Evolutionary conservation across 1,140 invertebrate genomes (phyloP), one percentile per base, ranked within the genome.

Genomic region (Neocloeon triangulifer): DNA sequence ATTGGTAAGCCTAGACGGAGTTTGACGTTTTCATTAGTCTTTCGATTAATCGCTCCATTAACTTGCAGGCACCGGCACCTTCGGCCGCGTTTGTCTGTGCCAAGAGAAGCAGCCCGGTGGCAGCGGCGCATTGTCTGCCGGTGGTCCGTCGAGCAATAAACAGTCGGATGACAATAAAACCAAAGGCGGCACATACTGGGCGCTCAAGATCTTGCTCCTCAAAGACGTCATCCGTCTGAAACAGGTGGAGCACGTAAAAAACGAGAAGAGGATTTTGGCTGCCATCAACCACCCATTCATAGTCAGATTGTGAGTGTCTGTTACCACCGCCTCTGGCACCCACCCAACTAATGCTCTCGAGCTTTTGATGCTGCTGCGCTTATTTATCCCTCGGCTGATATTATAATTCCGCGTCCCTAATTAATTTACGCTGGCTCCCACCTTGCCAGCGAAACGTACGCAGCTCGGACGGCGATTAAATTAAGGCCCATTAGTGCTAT

Each of bases 231-330:
- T 95, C 43, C 64, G 81, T 46, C 56, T 92, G 31, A 92, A 92
- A 53, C 80, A 86, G 56, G 77, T 86, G 30, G 85, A 92, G 45
- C 86, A 95, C 51, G 85, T 92, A 13, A 84, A 81, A 56, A 92
- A 89, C 50, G 86, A 94, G 55, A 86, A 88, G 48, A 74, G 71
- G 41, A 88, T 94, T 41, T 61, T 95, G 27, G 61, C 72, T 36
- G 73, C 77, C 56, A 74, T 92, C 31, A 68, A 72, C 39, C 86
- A 94, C 63, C 88, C 88, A 32, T 94, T 94, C 53, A 77, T 94
- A 38, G 82, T 95, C 17, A 81, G 82, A 49, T 62, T 94, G 85
- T 92, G 63, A 81, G 82, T 76, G 46, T 27, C 33, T 34, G 33
- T 30, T 32, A 6, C n/a, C 20, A n/a, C n/a, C n/a, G n/a, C n/a